Conservation (phyloP, 2,888 invertebrate genomes). For the Sturmia bella region DNA sequence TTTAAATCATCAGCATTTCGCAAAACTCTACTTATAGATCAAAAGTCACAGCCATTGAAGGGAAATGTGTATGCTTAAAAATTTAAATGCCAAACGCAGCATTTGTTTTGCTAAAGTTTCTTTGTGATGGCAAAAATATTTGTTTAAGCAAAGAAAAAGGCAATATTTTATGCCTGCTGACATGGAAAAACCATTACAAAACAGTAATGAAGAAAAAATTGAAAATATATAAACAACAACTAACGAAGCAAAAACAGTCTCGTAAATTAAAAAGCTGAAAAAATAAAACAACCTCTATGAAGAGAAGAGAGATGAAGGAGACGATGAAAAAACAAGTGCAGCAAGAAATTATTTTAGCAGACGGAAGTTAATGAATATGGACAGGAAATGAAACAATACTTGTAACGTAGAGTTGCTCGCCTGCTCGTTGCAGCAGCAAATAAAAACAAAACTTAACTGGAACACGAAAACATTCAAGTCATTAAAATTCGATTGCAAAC, state of each 20-base stretch:
- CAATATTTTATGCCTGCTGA: conserved; percentile 68
- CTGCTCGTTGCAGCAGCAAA: conserved; percentile 27
- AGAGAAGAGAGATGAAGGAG: conserved; percentile 44
- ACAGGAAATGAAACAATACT: conserved; percentile 70
- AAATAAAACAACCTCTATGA: background rate
- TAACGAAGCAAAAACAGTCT: conserved; percentile 24
- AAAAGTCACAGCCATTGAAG: too few species aligned
- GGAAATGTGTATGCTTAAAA: too few species aligned
- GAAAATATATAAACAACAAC: conserved; percentile 28
- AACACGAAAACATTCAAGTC: conserved; percentile 19
- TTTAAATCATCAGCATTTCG: conserved; percentile 42
- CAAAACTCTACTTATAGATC: conserved; percentile 1
- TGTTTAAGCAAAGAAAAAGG: conserved; percentile 9
- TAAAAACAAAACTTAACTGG: conserved; percentile 17
- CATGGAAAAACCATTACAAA: conserved; percentile 68
- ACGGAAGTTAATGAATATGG: conserved; percentile 70
- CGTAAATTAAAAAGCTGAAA: conserved; percentile 54
- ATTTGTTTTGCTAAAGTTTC: background rate
- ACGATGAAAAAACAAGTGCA: too few species aligned
- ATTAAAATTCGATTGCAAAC: conserved; percentile 64
- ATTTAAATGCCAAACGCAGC: conserved; percentile 3
- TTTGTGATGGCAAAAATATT: background rate
- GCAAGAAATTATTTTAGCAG: conserved; percentile 63
- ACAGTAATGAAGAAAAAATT: conserved; percentile 65
- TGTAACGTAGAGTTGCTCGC: conserved; percentile 66